These are phyloP conservation scores for Epicampocera succincta DNA, from an alignment of 2,888 invertebrate genomes.

Conservation along the genomic window DNA sequence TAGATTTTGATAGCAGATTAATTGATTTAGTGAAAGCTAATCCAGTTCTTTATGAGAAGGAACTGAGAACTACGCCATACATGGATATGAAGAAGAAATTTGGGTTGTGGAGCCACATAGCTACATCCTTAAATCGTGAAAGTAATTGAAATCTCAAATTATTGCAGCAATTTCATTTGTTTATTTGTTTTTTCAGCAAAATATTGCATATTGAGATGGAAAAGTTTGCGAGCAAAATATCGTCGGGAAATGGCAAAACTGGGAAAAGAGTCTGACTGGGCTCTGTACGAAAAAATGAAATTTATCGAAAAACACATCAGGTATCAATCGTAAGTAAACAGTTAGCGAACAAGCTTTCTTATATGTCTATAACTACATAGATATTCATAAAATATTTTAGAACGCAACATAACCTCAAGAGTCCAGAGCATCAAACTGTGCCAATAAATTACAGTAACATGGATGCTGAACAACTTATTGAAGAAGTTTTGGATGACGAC, in stretches of 20 bases:
- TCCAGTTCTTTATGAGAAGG: slow-evolving; percentile 74
- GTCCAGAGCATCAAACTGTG: slow-evolving; percentile 61
- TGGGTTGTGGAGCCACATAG: slow-evolving; percentile 77
- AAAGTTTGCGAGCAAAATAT: slow-evolving; percentile 74
- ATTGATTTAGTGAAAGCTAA: slow-evolving; percentile 76
- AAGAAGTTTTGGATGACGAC: slow-evolving; percentile 73
- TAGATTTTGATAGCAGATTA: slow-evolving; percentile 73
- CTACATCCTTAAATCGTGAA: slow-evolving; percentile 74
- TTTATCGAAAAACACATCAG: slow-evolving; percentile 72
- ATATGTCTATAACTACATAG: too few relatives aligned
- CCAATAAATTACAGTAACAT: slow-evolving; percentile 64
- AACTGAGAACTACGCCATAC: slow-evolving; percentile 74
- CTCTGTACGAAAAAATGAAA: slow-evolving; percentile 72
- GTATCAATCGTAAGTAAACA: slow-evolving; percentile 68
- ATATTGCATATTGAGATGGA: slow-evolving; percentile 75
- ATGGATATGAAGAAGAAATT: slow-evolving; percentile 73
- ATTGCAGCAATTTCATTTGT: not conserved
- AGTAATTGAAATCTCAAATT: slow-evolving; percentile 69
- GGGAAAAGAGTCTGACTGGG: slow-evolving; percentile 73
- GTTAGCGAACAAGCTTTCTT: not conserved
- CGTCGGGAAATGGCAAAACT: slow-evolving; percentile 71
- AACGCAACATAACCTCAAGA: slow-evolving; percentile 62
- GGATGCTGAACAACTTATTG: slow-evolving; percentile 72
- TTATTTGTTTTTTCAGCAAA: slow-evolving; percentile 68
- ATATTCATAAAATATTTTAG: slow-evolving; percentile 26